Percentiles rank a stretch among this genome's conserved stretches.
Evolutionary conservation across 2,113 vertebrate genomes (phyloP).

Genomic region (Haplotaxodon microlepis): DNA sequence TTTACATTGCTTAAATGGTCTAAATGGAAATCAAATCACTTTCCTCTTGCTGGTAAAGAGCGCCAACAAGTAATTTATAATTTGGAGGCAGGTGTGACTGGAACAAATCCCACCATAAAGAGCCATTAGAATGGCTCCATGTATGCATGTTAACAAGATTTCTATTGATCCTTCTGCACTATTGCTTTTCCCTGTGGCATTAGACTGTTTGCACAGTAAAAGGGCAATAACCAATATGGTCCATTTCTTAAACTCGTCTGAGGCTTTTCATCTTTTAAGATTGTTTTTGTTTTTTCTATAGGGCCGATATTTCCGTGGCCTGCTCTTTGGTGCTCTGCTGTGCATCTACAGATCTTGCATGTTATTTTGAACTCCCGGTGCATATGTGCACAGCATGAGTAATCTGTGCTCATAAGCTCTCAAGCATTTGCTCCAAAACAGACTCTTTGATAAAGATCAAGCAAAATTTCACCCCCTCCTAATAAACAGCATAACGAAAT

Average conservation of each 20-base stretch:
- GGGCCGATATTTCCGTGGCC: neutral
- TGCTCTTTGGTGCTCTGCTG: neutral
- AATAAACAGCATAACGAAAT: neutral
- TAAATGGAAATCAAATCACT: slow-evolving; percentile 2
- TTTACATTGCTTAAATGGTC: neutral
- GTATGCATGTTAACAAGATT: slow-evolving; percentile 40
- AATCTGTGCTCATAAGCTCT: neutral
- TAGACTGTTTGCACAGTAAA: slow-evolving; percentile 5
- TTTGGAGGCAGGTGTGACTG: slow-evolving; percentile 12
- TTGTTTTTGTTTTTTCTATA: neutral
- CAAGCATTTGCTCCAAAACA: neutral
- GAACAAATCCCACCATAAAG: slow-evolving; percentile 11
- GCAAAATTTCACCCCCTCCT: neutral
- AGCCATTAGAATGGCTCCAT: neutral
- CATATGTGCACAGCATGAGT: neutral
- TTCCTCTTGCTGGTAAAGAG: neutral
- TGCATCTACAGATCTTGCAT: neutral
- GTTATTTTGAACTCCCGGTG: neutral
- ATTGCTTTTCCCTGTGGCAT: neutral
- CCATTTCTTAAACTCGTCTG: neutral
- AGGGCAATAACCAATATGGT: neutral
- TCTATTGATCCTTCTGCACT: slow-evolving; percentile 34
- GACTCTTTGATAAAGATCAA: neutral
- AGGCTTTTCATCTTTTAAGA: neutral
- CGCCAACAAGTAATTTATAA: neutral